phyloP scores from a whole-genome alignment of 2,113 vertebrate genomes.

The Danionella cerebrum region DNA sequence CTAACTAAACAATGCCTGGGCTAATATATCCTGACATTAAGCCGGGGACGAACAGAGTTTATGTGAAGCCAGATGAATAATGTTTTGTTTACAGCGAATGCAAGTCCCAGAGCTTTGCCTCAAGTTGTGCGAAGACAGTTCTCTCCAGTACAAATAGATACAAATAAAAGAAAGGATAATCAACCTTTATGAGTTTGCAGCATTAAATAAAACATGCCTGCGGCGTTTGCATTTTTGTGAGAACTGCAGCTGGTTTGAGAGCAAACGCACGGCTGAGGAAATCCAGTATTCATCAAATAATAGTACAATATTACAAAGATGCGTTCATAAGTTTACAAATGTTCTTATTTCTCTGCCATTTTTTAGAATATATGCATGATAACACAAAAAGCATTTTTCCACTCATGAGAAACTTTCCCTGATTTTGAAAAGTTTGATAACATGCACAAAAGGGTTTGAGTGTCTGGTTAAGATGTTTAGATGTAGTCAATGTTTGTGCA shows the following conservation, averaged over 20 bases:
- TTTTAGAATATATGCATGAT: too few relatives aligned
- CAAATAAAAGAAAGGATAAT: constrained; percentile 27
- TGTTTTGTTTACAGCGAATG: constrained; percentile 36
- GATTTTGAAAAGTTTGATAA: too few relatives aligned
- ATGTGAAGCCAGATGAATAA: constrained; percentile 9
- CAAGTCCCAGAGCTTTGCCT: constrained; percentile 21
- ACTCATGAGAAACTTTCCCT: too few relatives aligned
- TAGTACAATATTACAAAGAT: too few relatives aligned
- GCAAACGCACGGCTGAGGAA: background rate
- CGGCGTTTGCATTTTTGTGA: constrained; percentile 5
- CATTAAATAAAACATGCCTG: constrained; percentile 20
- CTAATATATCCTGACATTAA: constrained; percentile 9
- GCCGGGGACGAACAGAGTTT: background rate
- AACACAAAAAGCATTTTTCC: too few relatives aligned
- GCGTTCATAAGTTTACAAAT: too few relatives aligned
- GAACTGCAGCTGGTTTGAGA: background rate
- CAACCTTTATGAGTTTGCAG: constrained; percentile 1
- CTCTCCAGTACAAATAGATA: background rate
- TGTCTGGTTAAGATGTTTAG: too few relatives aligned
- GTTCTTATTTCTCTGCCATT: too few relatives aligned
- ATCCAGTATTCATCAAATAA: too few relatives aligned
- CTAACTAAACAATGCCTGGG: background rate
- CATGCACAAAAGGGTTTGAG: too few relatives aligned
- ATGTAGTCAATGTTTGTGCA: too few relatives aligned
- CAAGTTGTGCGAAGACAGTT: constrained; percentile 1